phyloP scores from a whole-genome alignment of 2,797 vertebrate species.

The Artibeus jamaicensis region DNA sequence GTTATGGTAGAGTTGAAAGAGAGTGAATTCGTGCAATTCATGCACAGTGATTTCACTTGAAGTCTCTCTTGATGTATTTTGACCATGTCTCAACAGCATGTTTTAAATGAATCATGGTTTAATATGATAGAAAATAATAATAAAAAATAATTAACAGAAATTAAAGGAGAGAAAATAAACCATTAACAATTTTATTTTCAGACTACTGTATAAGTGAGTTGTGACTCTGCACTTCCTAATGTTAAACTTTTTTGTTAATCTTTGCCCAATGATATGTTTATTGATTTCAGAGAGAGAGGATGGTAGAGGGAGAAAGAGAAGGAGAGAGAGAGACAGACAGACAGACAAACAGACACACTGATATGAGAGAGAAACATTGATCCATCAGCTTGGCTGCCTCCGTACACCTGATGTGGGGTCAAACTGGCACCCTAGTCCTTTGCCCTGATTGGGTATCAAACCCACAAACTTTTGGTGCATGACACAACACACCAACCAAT shows the following conservation, averaged over 20 bases:
- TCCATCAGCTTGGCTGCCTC: too few species aligned
- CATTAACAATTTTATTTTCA: conserved; percentile 53
- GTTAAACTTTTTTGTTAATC: background rate
- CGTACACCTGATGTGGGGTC: too few species aligned
- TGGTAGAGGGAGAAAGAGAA: too few species aligned
- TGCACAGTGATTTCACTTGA: conserved; percentile 16
- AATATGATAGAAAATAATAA: conserved; percentile 43
- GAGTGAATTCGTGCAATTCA: background rate
- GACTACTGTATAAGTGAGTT: conserved; percentile 13
- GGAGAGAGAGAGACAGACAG: too few species aligned
- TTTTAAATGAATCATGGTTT: conserved; percentile 52
- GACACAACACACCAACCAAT: too few species aligned
- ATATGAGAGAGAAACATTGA: too few species aligned
- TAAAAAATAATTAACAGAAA: conserved; percentile 31
- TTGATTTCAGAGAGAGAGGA: too few species aligned
- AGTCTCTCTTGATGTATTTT: conserved; percentile 20
- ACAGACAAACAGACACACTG: too few species aligned
- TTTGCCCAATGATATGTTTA: too few species aligned
- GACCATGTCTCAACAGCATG: background rate
- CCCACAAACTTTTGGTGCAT: too few species aligned
- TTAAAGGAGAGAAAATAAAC: conserved; percentile 36
- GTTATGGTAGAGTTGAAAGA: conserved; percentile 16
- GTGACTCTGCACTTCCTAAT: conserved; percentile 1
- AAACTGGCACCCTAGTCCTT: too few species aligned
- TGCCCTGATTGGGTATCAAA: too few species aligned